Evolutionary conservation across 2,113 vertebrate genomes (phyloP).

Genomic region (Scortum barcoo): DNA sequence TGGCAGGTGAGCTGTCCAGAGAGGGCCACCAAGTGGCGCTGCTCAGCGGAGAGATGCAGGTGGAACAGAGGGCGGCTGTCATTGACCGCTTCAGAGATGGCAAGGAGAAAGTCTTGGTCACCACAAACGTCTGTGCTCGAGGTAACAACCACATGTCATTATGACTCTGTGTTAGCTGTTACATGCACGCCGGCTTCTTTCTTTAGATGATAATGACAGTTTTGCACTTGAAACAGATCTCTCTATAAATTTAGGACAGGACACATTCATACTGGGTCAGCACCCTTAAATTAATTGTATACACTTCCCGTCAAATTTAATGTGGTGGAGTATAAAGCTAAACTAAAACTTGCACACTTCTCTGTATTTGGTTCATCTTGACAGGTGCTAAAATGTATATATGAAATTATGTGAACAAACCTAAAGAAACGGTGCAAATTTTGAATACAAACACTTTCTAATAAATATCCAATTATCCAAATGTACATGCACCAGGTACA

Average conservation of each 20-base stretch:
- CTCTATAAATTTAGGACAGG: neutral
- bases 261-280: neutral
- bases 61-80: conserved; percentile 95
- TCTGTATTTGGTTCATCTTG: neutral
- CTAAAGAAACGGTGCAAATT: neutral
- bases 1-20: conserved; percentile 93
- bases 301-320: too few relatives aligned
- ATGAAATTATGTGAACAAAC: neutral
- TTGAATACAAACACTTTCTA: neutral
- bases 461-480: neutral
- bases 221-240: neutral
- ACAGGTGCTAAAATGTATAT: neutral
- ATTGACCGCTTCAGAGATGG: conserved; percentile 96
- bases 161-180: neutral
- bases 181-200: neutral
- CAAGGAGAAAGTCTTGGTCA: conserved; percentile 98
- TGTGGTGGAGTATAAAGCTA: neutral
- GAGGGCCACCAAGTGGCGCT: conserved; percentile 97
- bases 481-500: neutral
- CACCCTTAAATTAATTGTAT: too few relatives aligned
- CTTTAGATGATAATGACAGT: neutral
- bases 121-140: conserved; percentile 97
- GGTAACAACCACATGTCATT: conserved; percentile 79
- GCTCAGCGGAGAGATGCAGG: conserved; percentile 98
- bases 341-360: neutral